phyloP scores from a whole-genome alignment of 1,140 invertebrate species.

The Manduca sexta region DNA sequence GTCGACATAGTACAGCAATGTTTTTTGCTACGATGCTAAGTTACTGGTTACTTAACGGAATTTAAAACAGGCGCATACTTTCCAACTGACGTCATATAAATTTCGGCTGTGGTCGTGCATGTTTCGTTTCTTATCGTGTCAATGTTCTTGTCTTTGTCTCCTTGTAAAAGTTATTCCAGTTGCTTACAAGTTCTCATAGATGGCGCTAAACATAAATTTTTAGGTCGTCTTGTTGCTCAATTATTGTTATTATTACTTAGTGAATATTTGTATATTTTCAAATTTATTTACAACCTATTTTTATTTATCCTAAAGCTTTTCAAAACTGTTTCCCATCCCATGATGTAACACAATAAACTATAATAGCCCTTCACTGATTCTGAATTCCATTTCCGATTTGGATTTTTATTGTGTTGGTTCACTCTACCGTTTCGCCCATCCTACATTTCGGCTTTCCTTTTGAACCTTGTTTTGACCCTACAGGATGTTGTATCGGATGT shows the following conservation, averaged over 20 bases:
- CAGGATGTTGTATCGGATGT: constrained; percentile 39
- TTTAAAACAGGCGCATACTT: constrained; percentile 51
- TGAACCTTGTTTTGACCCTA: constrained; percentile 45
- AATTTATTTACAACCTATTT: too few relatives aligned
- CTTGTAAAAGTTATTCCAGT: background rate
- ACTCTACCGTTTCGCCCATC: constrained; percentile 57
- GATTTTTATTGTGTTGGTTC: constrained; percentile 41
- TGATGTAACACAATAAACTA: constrained; percentile 10
- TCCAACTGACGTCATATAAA: constrained; percentile 58
- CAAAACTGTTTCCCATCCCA: constrained; percentile 15
- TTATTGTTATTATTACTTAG: too few relatives aligned
- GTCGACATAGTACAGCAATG: constrained; percentile 12
- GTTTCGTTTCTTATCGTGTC: constrained; percentile 1
- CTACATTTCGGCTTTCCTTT: constrained; percentile 49
- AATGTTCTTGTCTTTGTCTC: constrained; percentile 4
- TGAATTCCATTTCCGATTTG: constrained; percentile 36
- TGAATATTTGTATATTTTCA: too few relatives aligned
- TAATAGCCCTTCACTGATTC: constrained; percentile 25
- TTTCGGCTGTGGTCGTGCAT: constrained; percentile 31
- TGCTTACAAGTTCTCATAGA: constrained; percentile 12
- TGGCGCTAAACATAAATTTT: constrained; percentile 11
- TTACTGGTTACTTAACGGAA: constrained; percentile 37
- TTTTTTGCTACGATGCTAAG: constrained; percentile 19
- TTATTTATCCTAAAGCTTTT: background rate
- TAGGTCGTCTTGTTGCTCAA: background rate